Conservation (phyloP, 2,797 vertebrate species). For the Tiaroga cobitis region DNA sequence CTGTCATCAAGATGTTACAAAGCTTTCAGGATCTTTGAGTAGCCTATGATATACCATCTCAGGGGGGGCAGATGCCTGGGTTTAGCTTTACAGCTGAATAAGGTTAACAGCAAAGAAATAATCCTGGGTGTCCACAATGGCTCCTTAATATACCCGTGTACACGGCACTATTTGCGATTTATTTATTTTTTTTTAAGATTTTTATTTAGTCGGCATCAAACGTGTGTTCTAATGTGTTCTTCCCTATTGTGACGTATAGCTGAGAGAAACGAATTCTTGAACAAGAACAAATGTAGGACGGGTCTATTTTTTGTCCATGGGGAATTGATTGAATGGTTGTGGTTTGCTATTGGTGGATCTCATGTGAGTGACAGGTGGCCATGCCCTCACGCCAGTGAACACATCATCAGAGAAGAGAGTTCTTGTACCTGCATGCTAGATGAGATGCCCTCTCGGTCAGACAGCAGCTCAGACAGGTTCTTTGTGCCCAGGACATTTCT, state of each 20-base stretch:
- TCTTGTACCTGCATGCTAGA: constrained; percentile 75
- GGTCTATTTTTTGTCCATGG: background rate
- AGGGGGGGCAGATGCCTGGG: background rate
- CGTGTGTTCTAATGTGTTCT: background rate
- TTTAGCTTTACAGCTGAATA: background rate
- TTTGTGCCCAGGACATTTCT: constrained; percentile 80
- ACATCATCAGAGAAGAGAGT: background rate
- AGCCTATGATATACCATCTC: background rate
- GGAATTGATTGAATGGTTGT: background rate
- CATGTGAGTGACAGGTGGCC: background rate
- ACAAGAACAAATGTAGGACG: background rate
- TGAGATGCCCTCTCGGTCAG: constrained; percentile 79
- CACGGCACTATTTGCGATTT: background rate
- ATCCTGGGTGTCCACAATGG: background rate
- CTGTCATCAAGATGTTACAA: constrained; percentile 59
- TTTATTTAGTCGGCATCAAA: accelerated
- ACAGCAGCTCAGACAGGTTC: constrained; percentile 78
- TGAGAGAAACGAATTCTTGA: background rate
- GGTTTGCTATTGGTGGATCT: background rate
- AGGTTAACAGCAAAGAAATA: background rate
- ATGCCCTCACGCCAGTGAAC: background rate
- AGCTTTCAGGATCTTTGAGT: background rate
- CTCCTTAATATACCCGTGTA: background rate
- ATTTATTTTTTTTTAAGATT: no score
- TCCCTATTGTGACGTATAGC: background rate